Evolutionary conservation across 2,888 invertebrate genomes (phyloP).

Genomic region (Callosobruchus maculatus): DNA sequence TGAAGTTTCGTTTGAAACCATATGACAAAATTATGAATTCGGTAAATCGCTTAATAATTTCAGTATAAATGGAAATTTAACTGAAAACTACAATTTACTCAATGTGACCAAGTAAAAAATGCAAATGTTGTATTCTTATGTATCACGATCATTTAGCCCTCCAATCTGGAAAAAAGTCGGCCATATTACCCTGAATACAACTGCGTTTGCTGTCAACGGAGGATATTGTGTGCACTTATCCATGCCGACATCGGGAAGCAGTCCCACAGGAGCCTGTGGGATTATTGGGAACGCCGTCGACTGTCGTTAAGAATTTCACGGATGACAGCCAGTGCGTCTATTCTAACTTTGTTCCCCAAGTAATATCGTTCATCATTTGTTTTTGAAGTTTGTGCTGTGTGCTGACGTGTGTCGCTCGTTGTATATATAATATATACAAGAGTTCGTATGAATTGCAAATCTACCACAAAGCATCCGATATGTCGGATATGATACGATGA

Average conservation of each 20-base stretch:
- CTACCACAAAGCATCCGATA: background rate
- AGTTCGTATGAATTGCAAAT: background rate
- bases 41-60: too few relatives aligned
- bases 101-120: too few relatives aligned
- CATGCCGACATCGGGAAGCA: constrained; percentile 16
- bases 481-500: background rate
- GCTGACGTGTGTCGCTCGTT: background rate
- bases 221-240: background rate
- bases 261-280: constrained; percentile 14
- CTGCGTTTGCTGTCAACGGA: background rate
- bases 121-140: too few relatives aligned
- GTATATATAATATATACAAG: background rate
- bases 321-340: constrained; percentile 38
- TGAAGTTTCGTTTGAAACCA: too few relatives aligned
- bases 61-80: too few relatives aligned
- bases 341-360: constrained; percentile 5
- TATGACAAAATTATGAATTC: too few relatives aligned
- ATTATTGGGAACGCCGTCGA: constrained; percentile 29
- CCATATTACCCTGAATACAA: background rate
- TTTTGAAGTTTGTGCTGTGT: background rate
- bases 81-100: too few relatives aligned
- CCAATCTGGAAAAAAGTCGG: too few relatives aligned
- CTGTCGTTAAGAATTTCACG: constrained; percentile 41
- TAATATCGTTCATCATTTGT: background rate
- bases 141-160: too few relatives aligned